A percentile compares a stretch with the other conserved stretches of the same genome.
Evolutionary conservation across 2,113 vertebrate species (phyloP).

Genomic region (Paramisgurnus dabryanus): DNA sequence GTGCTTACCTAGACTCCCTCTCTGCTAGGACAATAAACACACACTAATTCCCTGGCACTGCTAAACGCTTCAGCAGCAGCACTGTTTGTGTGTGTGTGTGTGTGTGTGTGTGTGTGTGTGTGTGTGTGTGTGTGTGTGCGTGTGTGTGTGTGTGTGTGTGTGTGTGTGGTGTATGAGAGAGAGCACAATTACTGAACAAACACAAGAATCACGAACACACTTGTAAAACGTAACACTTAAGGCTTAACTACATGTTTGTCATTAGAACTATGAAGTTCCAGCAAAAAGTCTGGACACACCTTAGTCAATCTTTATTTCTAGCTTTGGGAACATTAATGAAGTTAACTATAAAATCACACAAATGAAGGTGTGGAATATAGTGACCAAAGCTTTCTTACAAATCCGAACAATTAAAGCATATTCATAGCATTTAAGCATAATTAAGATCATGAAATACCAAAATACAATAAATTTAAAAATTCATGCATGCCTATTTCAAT

Average conservation of each 20-base stretch:
- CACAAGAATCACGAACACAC: not conserved
- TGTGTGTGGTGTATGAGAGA: slow-evolving; percentile 16
- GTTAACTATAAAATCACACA: not conserved
- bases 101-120: slow-evolving; percentile 9
- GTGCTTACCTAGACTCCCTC: slow-evolving; percentile 48
- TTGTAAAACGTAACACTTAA: not conserved
- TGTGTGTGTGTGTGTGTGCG: not conserved
- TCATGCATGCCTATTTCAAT: too few species aligned
- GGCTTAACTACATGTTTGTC: not conserved
- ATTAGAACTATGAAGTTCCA: too few species aligned
- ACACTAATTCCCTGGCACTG: slow-evolving; percentile 55
- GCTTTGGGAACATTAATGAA: too few species aligned
- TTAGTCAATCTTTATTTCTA: too few species aligned
- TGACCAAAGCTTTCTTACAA: too few species aligned
- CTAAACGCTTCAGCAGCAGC: slow-evolving; percentile 54
- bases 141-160: slow-evolving; percentile 4
- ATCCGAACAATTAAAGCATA: too few species aligned
- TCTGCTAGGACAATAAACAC: slow-evolving; percentile 61
- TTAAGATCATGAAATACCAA: too few species aligned
- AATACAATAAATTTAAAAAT: too few species aligned
- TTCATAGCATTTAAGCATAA: too few species aligned
- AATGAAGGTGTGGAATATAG: too few species aligned
- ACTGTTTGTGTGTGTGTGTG: slow-evolving; percentile 21
- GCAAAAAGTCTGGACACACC: too few species aligned
- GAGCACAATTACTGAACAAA: slow-evolving; percentile 30